Percentiles rank a stretch among this genome's conserved stretches.
Evolutionary conservation across 1,140 invertebrate species (phyloP).

Genomic region (Drosophila saltans): DNA sequence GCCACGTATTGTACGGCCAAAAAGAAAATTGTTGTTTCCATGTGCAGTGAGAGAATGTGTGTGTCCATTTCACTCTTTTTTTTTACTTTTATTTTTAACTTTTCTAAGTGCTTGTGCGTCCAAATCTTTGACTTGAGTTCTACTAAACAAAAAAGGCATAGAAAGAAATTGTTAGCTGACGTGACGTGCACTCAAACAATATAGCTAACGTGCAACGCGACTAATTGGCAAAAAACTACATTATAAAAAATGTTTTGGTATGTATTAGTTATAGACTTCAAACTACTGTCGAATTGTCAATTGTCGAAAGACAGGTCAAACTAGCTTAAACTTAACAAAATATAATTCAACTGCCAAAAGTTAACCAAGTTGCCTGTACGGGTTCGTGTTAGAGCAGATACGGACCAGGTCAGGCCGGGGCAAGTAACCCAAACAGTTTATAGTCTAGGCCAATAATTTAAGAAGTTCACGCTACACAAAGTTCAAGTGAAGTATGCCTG

Average conservation of each 20-base stretch:
- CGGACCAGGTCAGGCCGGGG: neutral
- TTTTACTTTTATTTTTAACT: neutral
- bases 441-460: conserved; percentile 72
- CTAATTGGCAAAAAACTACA: conserved; percentile 62
- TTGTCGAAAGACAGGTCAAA: conserved; percentile 56
- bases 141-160: conserved; percentile 22
- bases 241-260: neutral
- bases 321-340: conserved; percentile 57
- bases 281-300: conserved; percentile 67
- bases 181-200: conserved; percentile 38
- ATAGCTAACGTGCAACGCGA: conserved; percentile 17
- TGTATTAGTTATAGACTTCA: conserved; percentile 24
- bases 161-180: conserved; percentile 57
- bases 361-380: conserved; percentile 22
- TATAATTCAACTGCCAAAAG: conserved; percentile 62
- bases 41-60: conserved; percentile 28
- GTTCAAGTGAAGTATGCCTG: conserved; percentile 72
- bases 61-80: conserved; percentile 23
- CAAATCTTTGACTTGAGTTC: conserved; percentile 18
- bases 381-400: neutral
- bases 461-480: conserved; percentile 79
- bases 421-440: conserved; percentile 51
- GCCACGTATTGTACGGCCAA: conserved; percentile 48
- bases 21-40: conserved; percentile 20
- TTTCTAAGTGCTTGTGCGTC: too few relatives aligned